These are phyloP conservation scores for Hyperoplus immaculatus DNA, from an alignment of 2,797 vertebrate genomes.

Conservation along the genomic window DNA sequence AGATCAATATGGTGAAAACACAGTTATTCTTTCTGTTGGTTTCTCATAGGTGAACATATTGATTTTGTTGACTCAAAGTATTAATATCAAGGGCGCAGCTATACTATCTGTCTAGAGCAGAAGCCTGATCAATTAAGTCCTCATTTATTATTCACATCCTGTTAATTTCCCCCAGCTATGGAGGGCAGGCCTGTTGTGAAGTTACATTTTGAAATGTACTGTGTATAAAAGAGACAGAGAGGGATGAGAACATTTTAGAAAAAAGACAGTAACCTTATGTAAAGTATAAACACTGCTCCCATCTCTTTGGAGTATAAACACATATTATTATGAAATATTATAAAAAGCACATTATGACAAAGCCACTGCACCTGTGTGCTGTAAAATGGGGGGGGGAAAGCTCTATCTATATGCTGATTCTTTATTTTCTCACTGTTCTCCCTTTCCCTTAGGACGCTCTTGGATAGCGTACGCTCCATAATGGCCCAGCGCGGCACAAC, in stretches of 20 bases:
- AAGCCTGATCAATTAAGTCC: slow-evolving; percentile 74
- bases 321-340: slow-evolving; percentile 56
- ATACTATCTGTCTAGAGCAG: slow-evolving; percentile 62
- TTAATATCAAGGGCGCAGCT: slow-evolving; percentile 69
- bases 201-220: slow-evolving; percentile 36
- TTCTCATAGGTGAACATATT: slow-evolving; percentile 55
- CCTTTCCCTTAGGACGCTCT: slow-evolving; percentile 60
- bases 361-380: slow-evolving; percentile 47
- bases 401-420: slow-evolving; percentile 74
- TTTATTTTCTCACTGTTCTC: slow-evolving; percentile 60
- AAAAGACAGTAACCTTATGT: background rate
- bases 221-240: slow-evolving; percentile 17
- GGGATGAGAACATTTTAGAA: background rate
- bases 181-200: slow-evolving; percentile 43
- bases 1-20: slow-evolving; percentile 46
- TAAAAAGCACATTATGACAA: slow-evolving; percentile 57
- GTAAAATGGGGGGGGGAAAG: slow-evolving; percentile 53
- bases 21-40: slow-evolving; percentile 34
- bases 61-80: slow-evolving; percentile 72
- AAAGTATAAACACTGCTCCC: slow-evolving; percentile 28
- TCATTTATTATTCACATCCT: slow-evolving; percentile 77
- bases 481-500: slow-evolving; percentile 59
- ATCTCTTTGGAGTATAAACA: slow-evolving; percentile 40
- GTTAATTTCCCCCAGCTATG: slow-evolving; percentile 54
- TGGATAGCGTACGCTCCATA: slow-evolving; percentile 63